Conservation (phyloP, 2,113 vertebrate genomes). For the Addax nasomaculatus region DNA sequence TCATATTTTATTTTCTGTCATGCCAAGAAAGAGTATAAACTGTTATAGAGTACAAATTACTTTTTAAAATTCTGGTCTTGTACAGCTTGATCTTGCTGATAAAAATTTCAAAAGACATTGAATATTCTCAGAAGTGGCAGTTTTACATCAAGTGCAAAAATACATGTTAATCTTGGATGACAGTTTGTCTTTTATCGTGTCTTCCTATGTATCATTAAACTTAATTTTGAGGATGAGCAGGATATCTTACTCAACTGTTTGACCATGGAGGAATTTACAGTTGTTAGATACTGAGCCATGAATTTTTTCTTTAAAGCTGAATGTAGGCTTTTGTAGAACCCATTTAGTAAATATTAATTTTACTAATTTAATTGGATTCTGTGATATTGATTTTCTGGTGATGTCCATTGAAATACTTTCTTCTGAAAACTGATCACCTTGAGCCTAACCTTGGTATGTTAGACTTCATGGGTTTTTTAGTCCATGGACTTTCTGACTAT, state of each 20-base stretch:
- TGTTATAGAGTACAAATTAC: background rate
- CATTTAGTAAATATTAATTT: background rate
- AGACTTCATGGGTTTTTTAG: background rate
- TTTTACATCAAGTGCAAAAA: background rate
- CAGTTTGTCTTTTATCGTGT: background rate
- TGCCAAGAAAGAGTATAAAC: background rate
- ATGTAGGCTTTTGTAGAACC: background rate
- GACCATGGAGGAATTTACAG: background rate
- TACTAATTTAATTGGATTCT: slow-evolving; percentile 19
- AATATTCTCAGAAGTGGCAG: background rate
- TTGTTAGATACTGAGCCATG: background rate
- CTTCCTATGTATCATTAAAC: background rate
- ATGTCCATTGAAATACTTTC: background rate
- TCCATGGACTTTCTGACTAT: background rate
- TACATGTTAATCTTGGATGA: slow-evolving; percentile 10
- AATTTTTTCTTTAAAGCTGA: slow-evolving; percentile 6
- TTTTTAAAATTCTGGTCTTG: slow-evolving; percentile 29
- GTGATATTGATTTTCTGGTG: background rate
- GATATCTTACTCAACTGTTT: background rate
- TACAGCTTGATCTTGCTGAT: slow-evolving; percentile 41
- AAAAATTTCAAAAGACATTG: slow-evolving; percentile 48
- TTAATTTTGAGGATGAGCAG: slow-evolving; percentile 7
- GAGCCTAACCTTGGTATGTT: background rate
- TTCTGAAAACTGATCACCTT: background rate
- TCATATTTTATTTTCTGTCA: slow-evolving; percentile 57